Conservation (phyloP, 2,888 invertebrate genomes). For the Aspidapion aeneum region DNA sequence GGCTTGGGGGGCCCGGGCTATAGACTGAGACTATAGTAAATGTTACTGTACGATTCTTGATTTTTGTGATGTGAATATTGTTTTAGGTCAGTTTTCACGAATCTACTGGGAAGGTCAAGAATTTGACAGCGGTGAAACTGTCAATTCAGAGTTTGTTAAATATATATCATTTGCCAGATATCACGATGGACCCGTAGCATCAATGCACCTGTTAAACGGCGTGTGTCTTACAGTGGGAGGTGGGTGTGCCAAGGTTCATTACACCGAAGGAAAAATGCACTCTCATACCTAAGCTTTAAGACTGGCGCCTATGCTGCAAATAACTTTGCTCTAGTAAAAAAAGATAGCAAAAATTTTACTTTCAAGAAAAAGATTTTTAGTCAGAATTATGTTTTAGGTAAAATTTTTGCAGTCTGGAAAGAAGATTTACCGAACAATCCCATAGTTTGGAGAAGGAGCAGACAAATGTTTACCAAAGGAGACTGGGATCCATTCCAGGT, state of each 20-base stretch:
- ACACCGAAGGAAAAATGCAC: too few species aligned
- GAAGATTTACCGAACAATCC: conserved; percentile 60
- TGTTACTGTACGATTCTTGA: too few species aligned
- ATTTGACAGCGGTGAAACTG: conserved; percentile 57
- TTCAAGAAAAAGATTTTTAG: too few species aligned
- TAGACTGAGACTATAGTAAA: too few species aligned
- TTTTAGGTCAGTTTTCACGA: conserved; percentile 23
- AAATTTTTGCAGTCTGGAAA: conserved; percentile 42
- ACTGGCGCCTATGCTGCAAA: too few species aligned
- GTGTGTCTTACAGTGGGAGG: conserved; percentile 33
- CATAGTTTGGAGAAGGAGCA: conserved; percentile 63
- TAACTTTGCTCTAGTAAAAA: too few species aligned
- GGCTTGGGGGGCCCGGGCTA: too few species aligned
- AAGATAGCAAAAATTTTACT: too few species aligned
- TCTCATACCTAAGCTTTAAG: too few species aligned
- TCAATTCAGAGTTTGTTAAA: conserved; percentile 62
- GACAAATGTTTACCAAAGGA: conserved; percentile 58
- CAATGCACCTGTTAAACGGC: conserved; percentile 10
- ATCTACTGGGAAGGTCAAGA: conserved; percentile 67
- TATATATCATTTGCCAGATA: conserved; percentile 43
- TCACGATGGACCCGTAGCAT: conserved; percentile 66
- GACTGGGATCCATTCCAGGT: conserved; percentile 59
- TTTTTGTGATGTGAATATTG: too few species aligned
- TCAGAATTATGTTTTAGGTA: conserved; percentile 28
- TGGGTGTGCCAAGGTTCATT: neutral